phyloP scores from a whole-genome alignment of 2,888 invertebrate species.

The Drosophila lutescens region DNA sequence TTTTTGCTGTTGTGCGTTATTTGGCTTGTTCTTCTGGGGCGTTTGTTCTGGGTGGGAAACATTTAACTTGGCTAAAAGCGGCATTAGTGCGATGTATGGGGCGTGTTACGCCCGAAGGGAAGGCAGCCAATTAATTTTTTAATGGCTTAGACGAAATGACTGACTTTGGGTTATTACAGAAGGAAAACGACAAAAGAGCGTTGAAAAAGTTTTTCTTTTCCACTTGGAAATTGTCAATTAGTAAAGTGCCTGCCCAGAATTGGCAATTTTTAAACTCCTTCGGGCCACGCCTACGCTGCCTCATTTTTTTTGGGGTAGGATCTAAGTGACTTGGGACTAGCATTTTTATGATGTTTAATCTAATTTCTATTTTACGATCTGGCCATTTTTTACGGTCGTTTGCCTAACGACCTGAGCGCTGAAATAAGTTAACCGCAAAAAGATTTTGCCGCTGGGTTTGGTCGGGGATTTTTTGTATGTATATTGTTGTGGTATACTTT shows the following conservation, averaged over 20 bases:
- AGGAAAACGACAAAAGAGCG: constrained; percentile 18
- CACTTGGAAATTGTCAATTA: constrained; percentile 71
- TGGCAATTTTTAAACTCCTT: constrained; percentile 46
- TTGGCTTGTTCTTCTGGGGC: constrained; percentile 25
- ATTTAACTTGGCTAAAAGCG: constrained; percentile 67
- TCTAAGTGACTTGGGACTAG: constrained; percentile 66
- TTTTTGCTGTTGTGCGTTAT: constrained; percentile 40
- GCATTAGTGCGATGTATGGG: constrained; percentile 72
- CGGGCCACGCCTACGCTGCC: constrained; percentile 10
- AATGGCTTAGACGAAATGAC: constrained; percentile 75
- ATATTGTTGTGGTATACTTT: constrained; percentile 38
- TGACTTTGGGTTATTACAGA: constrained; percentile 68
- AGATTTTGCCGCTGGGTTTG: constrained; percentile 30
- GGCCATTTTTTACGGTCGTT: constrained; percentile 59
- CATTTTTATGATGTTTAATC: constrained; percentile 78
- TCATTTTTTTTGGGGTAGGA: constrained; percentile 1
- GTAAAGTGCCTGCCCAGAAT: constrained; percentile 66
- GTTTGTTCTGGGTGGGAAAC: constrained; percentile 39
- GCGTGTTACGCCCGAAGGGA: constrained; percentile 55
- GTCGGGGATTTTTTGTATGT: constrained; percentile 25
- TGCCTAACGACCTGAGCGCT: constrained; percentile 64
- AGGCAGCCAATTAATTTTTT: constrained; percentile 76
- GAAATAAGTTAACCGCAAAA: constrained; percentile 42
- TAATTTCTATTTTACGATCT: constrained; percentile 59
- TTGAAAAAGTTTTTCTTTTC: constrained; percentile 53